Percentiles rank a stretch among this genome's conserved stretches.
Evolutionary conservation across 2,113 vertebrate species (phyloP).

Genomic region (Bufo bufo): DNA sequence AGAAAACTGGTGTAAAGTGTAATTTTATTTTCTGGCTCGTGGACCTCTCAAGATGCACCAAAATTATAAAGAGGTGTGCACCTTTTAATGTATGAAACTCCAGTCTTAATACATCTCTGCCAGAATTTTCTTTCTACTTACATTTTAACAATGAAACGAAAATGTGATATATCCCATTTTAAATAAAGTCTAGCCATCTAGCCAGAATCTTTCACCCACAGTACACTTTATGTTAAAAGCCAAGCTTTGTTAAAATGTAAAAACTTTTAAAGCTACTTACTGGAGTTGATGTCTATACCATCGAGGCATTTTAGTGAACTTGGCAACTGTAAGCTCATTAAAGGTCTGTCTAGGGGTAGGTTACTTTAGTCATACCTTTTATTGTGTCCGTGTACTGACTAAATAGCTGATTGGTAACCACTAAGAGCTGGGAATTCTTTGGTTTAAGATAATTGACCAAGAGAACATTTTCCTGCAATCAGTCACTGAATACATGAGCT

Average conservation of each 20-base stretch:
- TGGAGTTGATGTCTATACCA: not conserved
- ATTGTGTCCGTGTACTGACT: not conserved
- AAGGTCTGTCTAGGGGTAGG: not conserved
- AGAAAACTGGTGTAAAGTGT: too few species aligned
- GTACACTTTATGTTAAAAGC: not conserved
- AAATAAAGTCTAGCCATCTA: too few species aligned
- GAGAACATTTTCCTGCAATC: not conserved
- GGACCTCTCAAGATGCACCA: too few species aligned
- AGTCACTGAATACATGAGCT: constrained; percentile 7
- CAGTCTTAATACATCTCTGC: too few species aligned
- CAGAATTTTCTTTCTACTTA: not conserved
- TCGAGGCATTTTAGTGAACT: not conserved
- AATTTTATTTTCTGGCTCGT: too few species aligned
- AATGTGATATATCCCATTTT: not conserved
- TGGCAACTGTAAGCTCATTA: not conserved
- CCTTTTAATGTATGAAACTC: too few species aligned
- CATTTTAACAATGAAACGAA: not conserved
- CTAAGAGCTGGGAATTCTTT: not conserved
- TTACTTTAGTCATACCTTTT: not conserved
- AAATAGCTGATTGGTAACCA: not conserved
- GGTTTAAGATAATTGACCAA: constrained; percentile 17
- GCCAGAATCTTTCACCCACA: not conserved
- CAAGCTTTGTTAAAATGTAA: not conserved
- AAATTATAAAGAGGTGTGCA: too few species aligned
- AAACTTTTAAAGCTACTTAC: not conserved